Base-by-base conservation (phyloP, 2,797 vertebrate genomes). In the Halcyon badia region DNA sequence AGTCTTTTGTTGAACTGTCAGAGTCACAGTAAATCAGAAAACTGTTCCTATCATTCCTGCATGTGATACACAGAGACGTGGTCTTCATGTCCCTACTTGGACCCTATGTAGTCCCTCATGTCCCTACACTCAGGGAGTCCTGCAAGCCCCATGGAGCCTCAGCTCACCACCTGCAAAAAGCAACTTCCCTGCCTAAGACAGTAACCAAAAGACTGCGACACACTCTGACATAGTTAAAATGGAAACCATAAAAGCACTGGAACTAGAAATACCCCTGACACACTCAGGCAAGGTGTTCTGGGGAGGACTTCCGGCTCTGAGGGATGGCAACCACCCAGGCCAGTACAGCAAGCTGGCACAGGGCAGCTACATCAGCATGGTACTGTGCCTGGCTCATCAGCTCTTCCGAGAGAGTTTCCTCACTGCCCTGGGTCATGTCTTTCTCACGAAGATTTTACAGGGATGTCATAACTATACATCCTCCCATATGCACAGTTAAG, bases 381-480 rank as follows among this genome's bases (percentile, higher is more conserved):
- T 96, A 64, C 48, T 14, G 44, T 70, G 89, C 87, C 93, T 90
- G 88, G 66, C 41, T 88, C 33, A 5, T 92, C 86, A 91, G 91
- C 68, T 90, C 73, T 94, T 94, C 64, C 0, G 0, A 86, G 90
- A 90, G 91, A 72, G 60, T 66, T 93, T 90, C 83, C 68, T 92
- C 75, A 39, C 83, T 92, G 96, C 94, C 92, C 92, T 96, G 94
- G 94, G 95, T 96, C 95, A 95, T 17, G 31, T 92, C 94, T 96
- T 97, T 96, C 96, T 95, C 96, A 95, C 69, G 39, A 77, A 94
- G 90, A 92, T 95, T 97, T 97, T 94, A 84, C 83, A 85, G 75
- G 56, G 60, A 77, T 94, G 83, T 92, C 94, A 91, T 96, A 94
- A 93, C 93, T 83, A 61, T 77, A 54, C 44, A 75, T 95, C 71